Evolutionary conservation across 1,140 invertebrate genomes (phyloP).

Genomic region (Paraescarpia echinospica): DNA sequence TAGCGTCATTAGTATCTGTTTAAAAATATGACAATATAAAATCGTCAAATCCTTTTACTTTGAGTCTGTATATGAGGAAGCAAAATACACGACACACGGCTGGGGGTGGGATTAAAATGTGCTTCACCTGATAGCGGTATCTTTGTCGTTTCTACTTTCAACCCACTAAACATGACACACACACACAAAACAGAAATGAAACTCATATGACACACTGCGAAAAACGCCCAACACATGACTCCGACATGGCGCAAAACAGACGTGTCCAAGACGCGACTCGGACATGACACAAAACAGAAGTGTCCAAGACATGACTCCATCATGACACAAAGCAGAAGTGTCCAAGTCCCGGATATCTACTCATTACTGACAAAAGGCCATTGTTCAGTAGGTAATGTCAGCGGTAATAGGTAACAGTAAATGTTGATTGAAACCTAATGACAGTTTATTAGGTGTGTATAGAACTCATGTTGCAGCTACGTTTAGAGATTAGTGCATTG

Average conservation of each 20-base stretch:
- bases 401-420: neutral
- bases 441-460: neutral
- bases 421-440: neutral
- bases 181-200: too few species aligned
- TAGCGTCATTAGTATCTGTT: too few species aligned
- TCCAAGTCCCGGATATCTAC: too few species aligned
- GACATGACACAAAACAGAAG: neutral
- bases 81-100: neutral
- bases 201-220: too few species aligned
- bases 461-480: neutral
- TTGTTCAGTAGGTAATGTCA: neutral
- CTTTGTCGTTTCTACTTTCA: neutral
- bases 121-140: neutral
- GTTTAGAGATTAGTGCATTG: neutral
- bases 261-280: neutral
- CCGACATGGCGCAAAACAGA: neutral
- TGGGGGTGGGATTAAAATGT: neutral
- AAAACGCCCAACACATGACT: neutral
- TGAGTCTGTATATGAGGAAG: too few species aligned
- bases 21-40: too few species aligned
- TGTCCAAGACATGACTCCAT: neutral
- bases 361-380: neutral
- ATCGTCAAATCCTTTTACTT: too few species aligned
- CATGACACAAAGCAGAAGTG: neutral
- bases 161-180: neutral